phyloP scores from a whole-genome alignment of 2,113 vertebrate genomes.

The Symphodus melops region DNA sequence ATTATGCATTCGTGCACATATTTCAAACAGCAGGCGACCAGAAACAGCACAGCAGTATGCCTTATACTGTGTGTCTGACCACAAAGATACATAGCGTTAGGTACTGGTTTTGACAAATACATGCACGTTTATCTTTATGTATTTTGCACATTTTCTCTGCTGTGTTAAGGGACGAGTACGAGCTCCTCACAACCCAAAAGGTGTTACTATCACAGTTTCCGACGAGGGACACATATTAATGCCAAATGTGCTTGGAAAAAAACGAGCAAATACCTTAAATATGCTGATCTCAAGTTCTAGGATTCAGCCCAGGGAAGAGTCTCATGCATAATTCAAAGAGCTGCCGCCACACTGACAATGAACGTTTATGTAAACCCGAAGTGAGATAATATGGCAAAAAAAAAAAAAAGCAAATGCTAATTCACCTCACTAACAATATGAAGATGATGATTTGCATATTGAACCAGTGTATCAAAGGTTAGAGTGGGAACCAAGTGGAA shows the following conservation, averaged over 20 bases:
- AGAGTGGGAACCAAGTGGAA: conserved; percentile 69
- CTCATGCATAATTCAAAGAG: conserved; percentile 81
- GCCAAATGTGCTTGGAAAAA: conserved; percentile 52
- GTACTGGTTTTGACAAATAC: conserved; percentile 50
- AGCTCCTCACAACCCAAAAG: conserved; percentile 7
- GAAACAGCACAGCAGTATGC: background rate
- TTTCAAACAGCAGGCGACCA: background rate
- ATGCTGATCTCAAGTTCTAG: conserved; percentile 76
- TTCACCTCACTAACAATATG: conserved; percentile 79
- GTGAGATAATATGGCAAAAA: conserved; percentile 76
- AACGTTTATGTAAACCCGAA: conserved; percentile 83
- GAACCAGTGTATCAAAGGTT: conserved; percentile 74
- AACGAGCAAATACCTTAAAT: conserved; percentile 76
- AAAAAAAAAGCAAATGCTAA: conserved; percentile 78
- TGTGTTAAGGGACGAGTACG: conserved; percentile 2
- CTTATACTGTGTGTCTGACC: conserved; percentile 5
- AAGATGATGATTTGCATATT: conserved; percentile 76
- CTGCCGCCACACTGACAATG: conserved; percentile 67
- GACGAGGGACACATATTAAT: conserved; percentile 73
- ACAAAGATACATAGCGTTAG: conserved; percentile 29
- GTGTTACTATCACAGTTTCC: conserved; percentile 67
- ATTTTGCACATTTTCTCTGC: conserved; percentile 24
- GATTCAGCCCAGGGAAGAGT: conserved; percentile 66
- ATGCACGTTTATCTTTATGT: conserved; percentile 33
- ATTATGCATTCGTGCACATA: conserved; percentile 4